Base-by-base conservation (phyloP, 2,113 vertebrate species). In the Prietella phreatophila region DNA sequence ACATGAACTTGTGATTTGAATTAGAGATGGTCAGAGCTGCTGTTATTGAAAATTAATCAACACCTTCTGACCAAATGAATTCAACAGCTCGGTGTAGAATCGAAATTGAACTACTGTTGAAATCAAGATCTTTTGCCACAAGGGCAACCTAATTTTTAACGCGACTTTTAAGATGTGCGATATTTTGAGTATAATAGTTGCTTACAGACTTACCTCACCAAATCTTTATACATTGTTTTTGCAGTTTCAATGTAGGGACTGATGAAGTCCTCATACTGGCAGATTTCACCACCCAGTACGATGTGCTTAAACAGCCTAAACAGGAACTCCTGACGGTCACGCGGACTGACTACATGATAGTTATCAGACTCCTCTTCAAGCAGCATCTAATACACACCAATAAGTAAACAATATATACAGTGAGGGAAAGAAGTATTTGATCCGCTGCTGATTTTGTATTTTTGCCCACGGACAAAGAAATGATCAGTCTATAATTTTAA, bases 301-400 rank as follows among this genome's bases (percentile, higher is more conserved):
- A 99, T 92, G 89, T 99, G 97, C 91, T 98, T 97, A 93, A 99
- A 99, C 89, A 99, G 95, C 88, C 95, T 93, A 90, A 99, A 99
- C 1, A 99, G 93, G 91, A 99, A 98, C 92, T 99, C 98, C 42
- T 95, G 89, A 0, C 97, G 96, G 84, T 97, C 96, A 82, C 89
- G 53, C 4, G 84, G 92, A 90, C 95, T 96, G 60, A 99, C 94
- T 90, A 95, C 75, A 22, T 95, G 91, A 91, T 97, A 97, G 89
- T 97, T 94, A 84, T 98, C 95, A 0, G 96, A 97, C 87, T 97
- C 97, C 91, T 98, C 96, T 11, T 97, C 88, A 89, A 96, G 95
- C 87, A 99, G 94, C 93, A 97, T 94, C 97, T 98, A 93, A 61
- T 25, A 82, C 80, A 90, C 79, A 83, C 76, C 92, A 14, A 39